Base-by-base conservation (phyloP, 2,888 invertebrate genomes). In the Drosophila tripunctata region DNA sequence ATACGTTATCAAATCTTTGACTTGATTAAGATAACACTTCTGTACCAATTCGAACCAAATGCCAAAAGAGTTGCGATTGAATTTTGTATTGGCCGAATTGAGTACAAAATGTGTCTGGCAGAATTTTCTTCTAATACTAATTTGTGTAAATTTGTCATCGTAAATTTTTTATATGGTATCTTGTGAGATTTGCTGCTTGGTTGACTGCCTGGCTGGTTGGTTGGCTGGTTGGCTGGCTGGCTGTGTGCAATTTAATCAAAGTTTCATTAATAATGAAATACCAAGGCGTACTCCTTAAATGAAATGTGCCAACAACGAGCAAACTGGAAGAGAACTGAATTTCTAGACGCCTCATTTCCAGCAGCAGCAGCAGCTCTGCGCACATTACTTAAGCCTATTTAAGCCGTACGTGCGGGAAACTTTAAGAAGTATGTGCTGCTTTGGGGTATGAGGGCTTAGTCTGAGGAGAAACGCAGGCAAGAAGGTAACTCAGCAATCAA, bases 191-290 rank as follows among this genome's bases (percentile, higher is more conserved):
- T 27, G 2, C 22, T 27, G 60, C n/a, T n/a, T n/a, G n/a, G n/a
- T n/a, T n/a, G n/a, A n/a, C 21, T 17, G 14, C n/a, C 27, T 17
- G 10, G 24, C 24, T 17, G 19, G 2, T 8, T 24, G 41, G 10
- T 27, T 15, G 50, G 41, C 58, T 41, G 10, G 24, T 15, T 17
- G 19, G 2, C 12, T 24, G 41, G 10, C 30, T 15, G 50, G 41
- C 58, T 41, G n/a, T n/a, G n/a, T 47, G 83, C 68, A 87, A 84
- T 87, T 82, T 87, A 82, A 87, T 84, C 87, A 87, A 84, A 82
- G 78, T 80, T 78, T 67, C 85, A 84, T 78, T 81, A 78, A 76
- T 81, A 81, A 84, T 87, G 67, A 67, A 87, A 84, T 67, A 62
- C 67, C 65, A 30, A 14, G 38, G 56, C 41, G 55, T 56, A 57